A percentile compares a stretch with the other conserved stretches of the same genome.
Evolutionary conservation across 2,888 invertebrate genomes (phyloP).

Genomic region (Mystacides longicornis): DNA sequence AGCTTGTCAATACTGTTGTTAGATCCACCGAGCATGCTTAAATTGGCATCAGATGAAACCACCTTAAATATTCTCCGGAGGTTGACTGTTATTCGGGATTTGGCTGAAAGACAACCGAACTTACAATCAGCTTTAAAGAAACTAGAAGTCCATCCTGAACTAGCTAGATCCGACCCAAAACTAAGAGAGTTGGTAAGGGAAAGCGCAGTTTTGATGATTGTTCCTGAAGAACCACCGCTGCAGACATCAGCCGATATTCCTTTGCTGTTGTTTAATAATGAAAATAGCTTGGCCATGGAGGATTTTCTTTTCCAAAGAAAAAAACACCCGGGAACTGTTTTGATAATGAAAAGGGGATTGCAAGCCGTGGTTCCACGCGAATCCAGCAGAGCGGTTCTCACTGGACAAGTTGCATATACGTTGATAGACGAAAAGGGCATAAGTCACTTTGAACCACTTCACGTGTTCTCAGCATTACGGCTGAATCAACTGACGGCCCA

Average conservation of each 20-base stretch:
- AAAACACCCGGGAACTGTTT: slow-evolving; percentile 51
- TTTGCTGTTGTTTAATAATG: slow-evolving; percentile 54
- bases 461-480: slow-evolving; percentile 64
- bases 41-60: slow-evolving; percentile 50
- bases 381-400: slow-evolving; percentile 63
- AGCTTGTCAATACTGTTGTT: slow-evolving; percentile 47
- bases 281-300: slow-evolving; percentile 70
- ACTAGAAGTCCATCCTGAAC: slow-evolving; percentile 57
- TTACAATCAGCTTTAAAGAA: slow-evolving; percentile 54
- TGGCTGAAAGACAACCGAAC: slow-evolving; percentile 59
- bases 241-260: slow-evolving; percentile 66
- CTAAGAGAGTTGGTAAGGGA: slow-evolving; percentile 64
- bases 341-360: slow-evolving; percentile 65
- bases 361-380: slow-evolving; percentile 73
- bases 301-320: slow-evolving; percentile 60
- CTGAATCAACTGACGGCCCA: slow-evolving; percentile 57
- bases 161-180: slow-evolving; percentile 61
- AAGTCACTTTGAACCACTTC: slow-evolving; percentile 66
- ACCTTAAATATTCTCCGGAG: slow-evolving; percentile 62
- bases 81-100: slow-evolving; percentile 61
- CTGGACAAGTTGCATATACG: slow-evolving; percentile 68
- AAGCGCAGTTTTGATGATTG: slow-evolving; percentile 63
- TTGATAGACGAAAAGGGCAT: slow-evolving; percentile 71
- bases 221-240: slow-evolving; percentile 54
- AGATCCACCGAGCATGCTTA: slow-evolving; percentile 49